A percentile compares a stretch with the other conserved stretches of the same genome.
phyloP scores from a whole-genome alignment of 2,888 invertebrate genomes.

The Phanerotoma sp. region DNA sequence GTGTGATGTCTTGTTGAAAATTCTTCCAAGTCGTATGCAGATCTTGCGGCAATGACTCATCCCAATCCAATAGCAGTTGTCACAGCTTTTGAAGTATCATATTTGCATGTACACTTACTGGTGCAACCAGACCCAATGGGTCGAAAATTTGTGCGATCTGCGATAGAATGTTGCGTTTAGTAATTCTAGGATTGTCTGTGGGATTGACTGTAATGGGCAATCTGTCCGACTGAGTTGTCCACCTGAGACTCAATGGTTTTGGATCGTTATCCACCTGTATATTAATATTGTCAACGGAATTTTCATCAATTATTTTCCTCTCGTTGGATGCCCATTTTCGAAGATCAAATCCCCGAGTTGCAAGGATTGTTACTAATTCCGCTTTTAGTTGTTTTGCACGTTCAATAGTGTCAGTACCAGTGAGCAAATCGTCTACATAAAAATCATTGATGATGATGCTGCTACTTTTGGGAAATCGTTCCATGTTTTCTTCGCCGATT shows the following conservation, averaged over 20 bases:
- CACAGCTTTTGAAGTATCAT: too few relatives aligned
- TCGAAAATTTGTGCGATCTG: too few relatives aligned
- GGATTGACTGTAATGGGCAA: neutral
- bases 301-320: neutral
- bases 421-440: conserved; percentile 33
- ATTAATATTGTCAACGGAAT: too few relatives aligned
- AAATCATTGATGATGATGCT: conserved; percentile 26
- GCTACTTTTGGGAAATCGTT: conserved; percentile 27
- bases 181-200: neutral
- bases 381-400: conserved; percentile 29
- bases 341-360: conserved; percentile 18
- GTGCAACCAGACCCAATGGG: too few relatives aligned
- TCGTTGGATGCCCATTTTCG: conserved; percentile 29
- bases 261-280: too few relatives aligned
- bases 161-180: too few relatives aligned
- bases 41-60: too few relatives aligned
- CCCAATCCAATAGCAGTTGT: too few relatives aligned
- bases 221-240: conserved; percentile 6
- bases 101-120: too few relatives aligned
- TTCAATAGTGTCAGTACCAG: conserved; percentile 17
- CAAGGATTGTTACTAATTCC: conserved; percentile 11
- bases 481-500: conserved; percentile 26
- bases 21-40: too few relatives aligned
- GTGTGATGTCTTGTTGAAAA: too few relatives aligned
- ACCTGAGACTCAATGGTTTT: neutral